Base-by-base conservation (phyloP, 2,113 vertebrate genomes). In the Syngnathus typhle region DNA sequence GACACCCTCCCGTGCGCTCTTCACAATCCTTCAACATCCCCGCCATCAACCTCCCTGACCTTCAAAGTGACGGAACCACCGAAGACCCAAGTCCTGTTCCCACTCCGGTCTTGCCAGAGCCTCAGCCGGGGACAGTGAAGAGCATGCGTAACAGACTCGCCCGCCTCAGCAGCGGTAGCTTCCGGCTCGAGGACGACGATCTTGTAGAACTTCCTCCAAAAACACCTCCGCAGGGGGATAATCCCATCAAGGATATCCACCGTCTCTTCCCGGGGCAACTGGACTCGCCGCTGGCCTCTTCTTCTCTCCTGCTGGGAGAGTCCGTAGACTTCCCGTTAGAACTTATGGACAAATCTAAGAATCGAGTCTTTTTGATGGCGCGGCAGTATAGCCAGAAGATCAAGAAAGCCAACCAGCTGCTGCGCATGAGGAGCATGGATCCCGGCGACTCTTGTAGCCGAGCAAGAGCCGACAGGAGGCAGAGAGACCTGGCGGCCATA, bases 321-420 rank as follows among this genome's bases (percentile, higher is more conserved):
- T 91, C 72, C 7, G 12, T 85, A 38, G 94, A 95, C 72, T 88
- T 88, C 44, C 84, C 91, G 6, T 12, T 90, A 69, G 94, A 93
- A 0, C 76, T 87, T 51, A 80, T 75, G 21, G 97, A 99, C 68
- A 96, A 93, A 83, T 92, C 91, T 3, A 96, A 92, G 75, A 98
- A 92, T 81, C 91, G 93, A 39, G 97, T 99, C 60, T 96, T 98
- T 75, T 84, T 95, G 68, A 98, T 99, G 97, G 97, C 97, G 3
- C 92, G 96, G 47, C 96, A 99, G 60, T 99, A 98, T 69, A 98
- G 96, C 76, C 96, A 99, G 87, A 99, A 98, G 89, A 98, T 99
- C 80, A 99, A 95, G 89, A 98, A 93, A 78, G 94, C 96, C 64
- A 99, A 99, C 69, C 96, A 98, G 67, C 92, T 99, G 80, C 85